Evolutionary conservation across 1,140 invertebrate genomes (phyloP).

Genomic region (Dermatophagoides farinae): DNA sequence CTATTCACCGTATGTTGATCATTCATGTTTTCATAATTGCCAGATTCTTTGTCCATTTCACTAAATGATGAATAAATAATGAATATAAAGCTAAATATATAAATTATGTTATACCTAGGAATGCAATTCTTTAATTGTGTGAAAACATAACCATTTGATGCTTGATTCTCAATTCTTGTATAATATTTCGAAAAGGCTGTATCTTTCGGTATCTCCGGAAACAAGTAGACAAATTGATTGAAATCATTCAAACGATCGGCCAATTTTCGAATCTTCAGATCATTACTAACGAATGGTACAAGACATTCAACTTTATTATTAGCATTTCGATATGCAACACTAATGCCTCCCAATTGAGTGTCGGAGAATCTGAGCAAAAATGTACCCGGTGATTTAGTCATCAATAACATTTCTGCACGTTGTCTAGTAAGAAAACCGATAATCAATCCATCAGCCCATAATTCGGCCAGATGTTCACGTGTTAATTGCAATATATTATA

Average conservation of each 20-base stretch:
- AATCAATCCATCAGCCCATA: slow-evolving; percentile 71
- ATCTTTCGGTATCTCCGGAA: slow-evolving; percentile 69
- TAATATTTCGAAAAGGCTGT: slow-evolving; percentile 77
- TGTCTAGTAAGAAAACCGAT: slow-evolving; percentile 74
- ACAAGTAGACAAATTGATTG: slow-evolving; percentile 54
- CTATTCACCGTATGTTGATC: background rate
- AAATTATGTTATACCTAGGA: slow-evolving; percentile 29
- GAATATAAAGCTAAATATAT: no score
- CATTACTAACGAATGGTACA: slow-evolving; percentile 75
- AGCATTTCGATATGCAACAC: slow-evolving; percentile 76
- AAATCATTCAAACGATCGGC: slow-evolving; percentile 75
- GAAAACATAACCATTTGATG: slow-evolving; percentile 60
- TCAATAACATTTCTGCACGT: slow-evolving; percentile 65
- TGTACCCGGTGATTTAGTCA: slow-evolving; percentile 50
- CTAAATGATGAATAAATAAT: background rate
- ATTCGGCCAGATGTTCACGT: slow-evolving; percentile 64
- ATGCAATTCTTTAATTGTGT: slow-evolving; percentile 62
- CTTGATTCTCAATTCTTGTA: slow-evolving; percentile 47
- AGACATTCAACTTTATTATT: slow-evolving; percentile 27
- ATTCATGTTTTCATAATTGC: background rate
- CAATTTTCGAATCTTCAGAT: slow-evolving; percentile 66
- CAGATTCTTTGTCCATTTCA: background rate
- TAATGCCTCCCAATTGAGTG: slow-evolving; percentile 83
- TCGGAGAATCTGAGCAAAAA: slow-evolving; percentile 85
- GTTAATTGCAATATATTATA: slow-evolving; percentile 90